These are phyloP conservation scores for Eristalis intricaria DNA, from an alignment of 2,888 invertebrate genomes.

Conservation along the genomic window DNA sequence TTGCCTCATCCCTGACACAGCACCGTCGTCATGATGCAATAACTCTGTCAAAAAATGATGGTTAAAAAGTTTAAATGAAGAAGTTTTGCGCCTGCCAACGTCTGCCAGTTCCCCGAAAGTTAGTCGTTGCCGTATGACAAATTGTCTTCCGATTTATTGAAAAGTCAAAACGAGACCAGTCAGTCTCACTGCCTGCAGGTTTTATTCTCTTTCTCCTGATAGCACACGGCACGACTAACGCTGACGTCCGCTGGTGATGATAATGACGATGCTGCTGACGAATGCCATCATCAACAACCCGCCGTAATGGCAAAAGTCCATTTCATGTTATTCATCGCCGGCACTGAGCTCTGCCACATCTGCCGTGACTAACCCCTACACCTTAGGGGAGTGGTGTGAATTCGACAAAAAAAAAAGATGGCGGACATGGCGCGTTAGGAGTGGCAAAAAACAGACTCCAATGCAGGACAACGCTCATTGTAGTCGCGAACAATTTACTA, in stretches of 20 bases:
- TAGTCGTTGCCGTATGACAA: slow-evolving; percentile 41
- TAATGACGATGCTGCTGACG: slow-evolving; percentile 56
- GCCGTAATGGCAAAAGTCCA: slow-evolving; percentile 64
- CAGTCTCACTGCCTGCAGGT: neutral
- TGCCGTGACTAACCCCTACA: slow-evolving; percentile 2
- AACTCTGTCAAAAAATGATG: slow-evolving; percentile 4
- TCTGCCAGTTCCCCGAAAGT: neutral
- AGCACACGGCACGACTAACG: neutral
- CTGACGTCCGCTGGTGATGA: slow-evolving; percentile 33
- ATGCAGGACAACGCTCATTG: slow-evolving; percentile 65
- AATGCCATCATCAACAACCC: slow-evolving; percentile 64
- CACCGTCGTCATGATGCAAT: neutral
- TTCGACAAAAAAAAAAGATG: neutral
- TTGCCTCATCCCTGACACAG: neutral
- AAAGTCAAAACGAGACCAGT: slow-evolving; percentile 5
- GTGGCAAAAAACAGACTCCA: slow-evolving; percentile 24
- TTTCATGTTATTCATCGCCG: slow-evolving; percentile 53
- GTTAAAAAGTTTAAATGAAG: slow-evolving; percentile 18
- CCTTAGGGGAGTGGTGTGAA: neutral
- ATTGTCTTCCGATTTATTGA: slow-evolving; percentile 55
- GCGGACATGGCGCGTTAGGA: neutral
- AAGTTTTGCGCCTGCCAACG: slow-evolving; percentile 13
- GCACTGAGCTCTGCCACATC: neutral
- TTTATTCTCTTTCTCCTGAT: neutral
- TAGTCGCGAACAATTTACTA: slow-evolving; percentile 70